Evolutionary conservation across 1,140 invertebrate species (phyloP).

Genomic region (Musca domestica): DNA sequence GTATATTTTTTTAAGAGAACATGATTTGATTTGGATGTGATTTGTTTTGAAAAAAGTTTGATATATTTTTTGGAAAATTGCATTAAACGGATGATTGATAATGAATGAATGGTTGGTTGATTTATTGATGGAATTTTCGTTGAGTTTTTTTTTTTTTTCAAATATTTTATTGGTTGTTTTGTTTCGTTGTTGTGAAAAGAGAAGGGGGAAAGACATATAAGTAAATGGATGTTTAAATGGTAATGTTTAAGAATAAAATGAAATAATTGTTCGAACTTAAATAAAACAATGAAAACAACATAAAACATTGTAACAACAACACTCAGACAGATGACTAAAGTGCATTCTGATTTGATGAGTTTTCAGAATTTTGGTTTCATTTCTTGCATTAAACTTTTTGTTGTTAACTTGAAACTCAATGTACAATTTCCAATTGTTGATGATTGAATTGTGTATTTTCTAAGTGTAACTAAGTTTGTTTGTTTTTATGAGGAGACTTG

Average conservation of each 20-base stretch:
- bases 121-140: neutral
- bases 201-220: constrained; percentile 28
- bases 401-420: too few species aligned
- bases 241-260: neutral
- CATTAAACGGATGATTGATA: constrained; percentile 1
- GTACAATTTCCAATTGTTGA: too few species aligned
- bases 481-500: too few species aligned
- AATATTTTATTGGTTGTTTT: constrained; percentile 3
- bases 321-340: constrained; percentile 11
- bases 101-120: neutral
- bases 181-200: constrained; percentile 18
- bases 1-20: constrained; percentile 47
- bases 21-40: constrained; percentile 28
- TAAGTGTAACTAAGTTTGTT: too few species aligned
- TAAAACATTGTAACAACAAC: constrained; percentile 4
- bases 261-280: neutral
- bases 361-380: neutral
- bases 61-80: constrained; percentile 22
- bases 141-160: constrained; percentile 8
- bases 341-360: constrained; percentile 5
- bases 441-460: too few species aligned
- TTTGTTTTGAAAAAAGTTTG: constrained; percentile 12
- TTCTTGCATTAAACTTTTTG: neutral
- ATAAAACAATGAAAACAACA: neutral
- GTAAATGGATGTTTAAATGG: constrained; percentile 20